Conservation (phyloP, 2,113 vertebrate species). For the Cephalopterus ornatus region DNA sequence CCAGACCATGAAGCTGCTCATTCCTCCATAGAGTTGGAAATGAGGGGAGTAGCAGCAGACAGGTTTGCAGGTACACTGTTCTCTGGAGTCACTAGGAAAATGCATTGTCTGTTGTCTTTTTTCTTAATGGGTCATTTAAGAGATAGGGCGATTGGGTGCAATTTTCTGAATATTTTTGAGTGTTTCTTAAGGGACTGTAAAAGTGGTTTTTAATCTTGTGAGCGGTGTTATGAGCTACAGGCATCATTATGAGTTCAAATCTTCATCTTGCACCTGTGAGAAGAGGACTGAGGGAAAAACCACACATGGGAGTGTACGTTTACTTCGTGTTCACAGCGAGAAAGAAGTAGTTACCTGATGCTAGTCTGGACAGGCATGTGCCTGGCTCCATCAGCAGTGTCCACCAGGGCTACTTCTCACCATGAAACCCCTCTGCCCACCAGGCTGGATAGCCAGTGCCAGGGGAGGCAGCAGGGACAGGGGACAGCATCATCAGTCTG, state of each 20-base stretch:
- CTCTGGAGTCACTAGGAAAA: background rate
- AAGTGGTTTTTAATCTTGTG: background rate
- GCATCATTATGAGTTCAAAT: background rate
- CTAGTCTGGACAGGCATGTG: background rate
- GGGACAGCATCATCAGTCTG: too few species aligned
- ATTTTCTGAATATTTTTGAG: background rate
- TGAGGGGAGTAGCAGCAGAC: background rate
- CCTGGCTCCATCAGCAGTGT: background rate
- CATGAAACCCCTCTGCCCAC: background rate
- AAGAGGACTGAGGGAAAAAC: background rate
- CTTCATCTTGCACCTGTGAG: background rate
- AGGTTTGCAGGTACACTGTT: background rate
- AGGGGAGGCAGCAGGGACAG: background rate
- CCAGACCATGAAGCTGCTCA: background rate
- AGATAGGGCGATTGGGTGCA: fast-evolving
- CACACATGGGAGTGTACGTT: background rate
- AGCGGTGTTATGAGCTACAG: background rate
- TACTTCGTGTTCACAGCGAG: background rate
- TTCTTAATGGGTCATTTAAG: background rate
- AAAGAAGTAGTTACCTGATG: too few species aligned
- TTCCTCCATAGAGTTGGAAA: background rate
- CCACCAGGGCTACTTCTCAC: background rate
- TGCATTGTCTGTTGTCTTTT: background rate
- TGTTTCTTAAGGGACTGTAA: background rate
- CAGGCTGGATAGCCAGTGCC: background rate